phyloP scores from a whole-genome alignment of 2,888 invertebrate genomes.

The Tholera decimalis region DNA sequence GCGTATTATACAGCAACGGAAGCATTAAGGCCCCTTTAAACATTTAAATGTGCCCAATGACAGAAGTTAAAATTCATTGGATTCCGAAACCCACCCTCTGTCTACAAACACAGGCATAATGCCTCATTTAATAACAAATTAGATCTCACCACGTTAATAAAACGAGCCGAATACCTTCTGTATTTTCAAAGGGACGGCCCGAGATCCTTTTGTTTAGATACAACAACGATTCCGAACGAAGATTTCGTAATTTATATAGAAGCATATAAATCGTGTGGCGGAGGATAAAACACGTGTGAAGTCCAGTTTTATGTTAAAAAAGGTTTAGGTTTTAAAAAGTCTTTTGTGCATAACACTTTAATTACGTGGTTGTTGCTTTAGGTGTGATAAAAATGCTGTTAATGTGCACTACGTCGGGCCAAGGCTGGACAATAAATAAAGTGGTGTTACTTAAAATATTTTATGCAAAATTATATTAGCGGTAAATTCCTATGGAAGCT shows the following conservation, averaged over 20 bases:
- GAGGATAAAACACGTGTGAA: slow-evolving; percentile 64
- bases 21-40: slow-evolving; percentile 78
- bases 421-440: slow-evolving; percentile 34
- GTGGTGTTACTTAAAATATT: slow-evolving; percentile 46
- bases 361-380: slow-evolving; percentile 50
- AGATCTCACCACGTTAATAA: slow-evolving; percentile 82
- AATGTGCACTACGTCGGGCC: slow-evolving; percentile 29
- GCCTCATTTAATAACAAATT: slow-evolving; percentile 90
- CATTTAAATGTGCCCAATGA: slow-evolving; percentile 83
- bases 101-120: slow-evolving; percentile 83
- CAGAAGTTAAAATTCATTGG: slow-evolving; percentile 86
- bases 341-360: slow-evolving; percentile 56
- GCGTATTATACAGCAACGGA: slow-evolving; percentile 69
- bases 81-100: slow-evolving; percentile 82
- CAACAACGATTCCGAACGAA: slow-evolving; percentile 60
- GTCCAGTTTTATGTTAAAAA: slow-evolving; percentile 57
- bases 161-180: slow-evolving; percentile 63
- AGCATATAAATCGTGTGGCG: slow-evolving; percentile 60
- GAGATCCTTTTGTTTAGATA: slow-evolving; percentile 71
- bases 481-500: slow-evolving; percentile 34
- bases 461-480: slow-evolving; percentile 35
- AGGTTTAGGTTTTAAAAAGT: slow-evolving; percentile 48
- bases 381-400: slow-evolving; percentile 49
- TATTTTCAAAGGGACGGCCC: slow-evolving; percentile 52
- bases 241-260: slow-evolving; percentile 67